phyloP scores from a whole-genome alignment of 2,888 invertebrate species.

The Trissolcus brochymenae region DNA sequence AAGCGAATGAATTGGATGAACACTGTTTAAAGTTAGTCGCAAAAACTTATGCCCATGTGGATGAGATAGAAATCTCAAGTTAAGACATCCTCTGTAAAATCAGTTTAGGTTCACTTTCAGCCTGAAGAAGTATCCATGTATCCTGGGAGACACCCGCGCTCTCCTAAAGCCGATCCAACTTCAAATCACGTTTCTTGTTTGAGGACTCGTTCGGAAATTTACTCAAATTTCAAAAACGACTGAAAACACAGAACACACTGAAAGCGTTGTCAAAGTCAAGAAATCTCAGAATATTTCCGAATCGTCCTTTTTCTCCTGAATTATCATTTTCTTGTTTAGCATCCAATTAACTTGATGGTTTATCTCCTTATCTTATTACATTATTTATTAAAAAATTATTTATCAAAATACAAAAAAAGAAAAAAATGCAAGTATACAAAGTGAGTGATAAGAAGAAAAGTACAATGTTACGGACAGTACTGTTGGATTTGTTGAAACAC shows the following conservation, averaged over 20 bases:
- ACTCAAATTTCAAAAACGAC: conserved; percentile 11
- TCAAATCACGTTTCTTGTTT: conserved; percentile 63
- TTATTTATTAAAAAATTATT: neutral
- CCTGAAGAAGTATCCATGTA: conserved; percentile 3
- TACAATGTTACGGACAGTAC: neutral
- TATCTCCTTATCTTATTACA: conserved; percentile 2
- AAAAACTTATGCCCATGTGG: too few species aligned
- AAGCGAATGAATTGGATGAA: too few species aligned
- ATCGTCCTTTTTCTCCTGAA: too few species aligned
- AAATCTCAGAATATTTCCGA: neutral
- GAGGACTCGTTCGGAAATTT: conserved; percentile 53
- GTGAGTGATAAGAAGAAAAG: conserved; percentile 24
- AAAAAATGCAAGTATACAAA: conserved; percentile 14
- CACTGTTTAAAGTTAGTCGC: too few species aligned
- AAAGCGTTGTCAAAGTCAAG: neutral
- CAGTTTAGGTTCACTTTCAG: neutral
- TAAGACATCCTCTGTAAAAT: neutral
- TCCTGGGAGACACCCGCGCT: conserved; percentile 55
- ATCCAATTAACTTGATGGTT: neutral
- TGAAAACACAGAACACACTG: conserved; percentile 1
- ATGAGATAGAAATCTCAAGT: too few species aligned
- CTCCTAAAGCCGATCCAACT: conserved; percentile 60
- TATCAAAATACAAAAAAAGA: conserved; percentile 9
- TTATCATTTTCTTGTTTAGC: neutral
- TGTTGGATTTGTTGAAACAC: neutral